These are phyloP conservation scores for Helicoverpa assulta DNA, from an alignment of 2,888 invertebrate genomes.

Conservation along the genomic window DNA sequence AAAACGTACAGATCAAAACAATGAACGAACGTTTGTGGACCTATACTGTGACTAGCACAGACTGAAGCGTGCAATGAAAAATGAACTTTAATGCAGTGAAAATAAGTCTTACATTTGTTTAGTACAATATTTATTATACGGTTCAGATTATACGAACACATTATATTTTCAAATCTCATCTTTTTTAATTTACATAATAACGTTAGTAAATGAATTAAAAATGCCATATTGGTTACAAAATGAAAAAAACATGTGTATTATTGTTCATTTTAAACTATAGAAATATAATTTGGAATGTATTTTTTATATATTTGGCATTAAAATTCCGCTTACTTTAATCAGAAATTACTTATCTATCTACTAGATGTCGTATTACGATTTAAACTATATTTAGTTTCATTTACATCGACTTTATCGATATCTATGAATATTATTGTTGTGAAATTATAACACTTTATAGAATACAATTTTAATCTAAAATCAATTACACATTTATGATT, in stretches of 20 bases:
- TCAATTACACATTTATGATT: constrained; percentile 38
- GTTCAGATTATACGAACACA: constrained; percentile 22
- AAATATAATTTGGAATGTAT: constrained; percentile 60
- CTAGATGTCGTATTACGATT: constrained; percentile 41
- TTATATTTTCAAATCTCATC: constrained; percentile 22
- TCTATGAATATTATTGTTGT: constrained; percentile 22
- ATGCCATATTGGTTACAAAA: constrained; percentile 19
- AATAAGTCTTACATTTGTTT: constrained; percentile 59
- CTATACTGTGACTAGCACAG: constrained; percentile 44
- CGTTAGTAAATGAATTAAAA: constrained; percentile 60
- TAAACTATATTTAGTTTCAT: constrained; percentile 47
- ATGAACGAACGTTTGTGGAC: constrained; percentile 53
- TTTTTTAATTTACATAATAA: constrained; percentile 42
- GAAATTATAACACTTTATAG: constrained; percentile 31
- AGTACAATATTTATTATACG: constrained; percentile 26
- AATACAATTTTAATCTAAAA: constrained; percentile 42
- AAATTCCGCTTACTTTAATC: constrained; percentile 45
- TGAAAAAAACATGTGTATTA: constrained; percentile 4
- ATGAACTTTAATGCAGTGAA: constrained; percentile 38
- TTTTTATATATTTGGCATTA: constrained; percentile 59
- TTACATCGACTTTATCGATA: constrained; percentile 23
- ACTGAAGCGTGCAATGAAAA: constrained; percentile 54
- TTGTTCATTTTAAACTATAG: constrained; percentile 24
- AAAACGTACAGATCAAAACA: constrained; percentile 53
- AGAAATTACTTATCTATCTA: constrained; percentile 49